Conservation (phyloP, 1,140 invertebrate species). For the Lycorma delicatula region DNA sequence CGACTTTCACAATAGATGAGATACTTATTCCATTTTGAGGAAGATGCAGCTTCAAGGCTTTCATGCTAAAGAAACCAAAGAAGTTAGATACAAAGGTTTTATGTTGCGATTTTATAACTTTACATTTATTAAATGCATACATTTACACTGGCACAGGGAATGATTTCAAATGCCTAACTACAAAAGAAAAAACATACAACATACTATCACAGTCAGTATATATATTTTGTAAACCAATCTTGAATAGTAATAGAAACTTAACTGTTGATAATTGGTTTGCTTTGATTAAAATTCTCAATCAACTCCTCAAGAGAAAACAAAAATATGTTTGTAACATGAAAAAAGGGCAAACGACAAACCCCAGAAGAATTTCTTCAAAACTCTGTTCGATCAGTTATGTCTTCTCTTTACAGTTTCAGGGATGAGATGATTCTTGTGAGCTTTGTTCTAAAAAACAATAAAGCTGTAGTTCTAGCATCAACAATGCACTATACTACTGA, state of each 20-base stretch:
- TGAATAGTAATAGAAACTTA: slow-evolving; percentile 26
- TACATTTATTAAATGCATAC: slow-evolving; percentile 17
- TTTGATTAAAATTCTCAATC: slow-evolving; percentile 25
- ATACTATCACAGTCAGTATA: slow-evolving; percentile 10
- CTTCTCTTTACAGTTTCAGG: slow-evolving; percentile 15
- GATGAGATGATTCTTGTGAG: slow-evolving; percentile 17
- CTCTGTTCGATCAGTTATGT: slow-evolving; percentile 1
- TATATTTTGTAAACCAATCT: slow-evolving; percentile 20
- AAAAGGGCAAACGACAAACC: slow-evolving; percentile 42
- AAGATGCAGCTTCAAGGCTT: slow-evolving; percentile 36
- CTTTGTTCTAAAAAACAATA: slow-evolving; percentile 27
- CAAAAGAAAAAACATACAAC: neutral
- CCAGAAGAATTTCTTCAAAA: slow-evolving; percentile 27
- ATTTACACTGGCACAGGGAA: slow-evolving; percentile 14
- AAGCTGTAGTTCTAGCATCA: slow-evolving; percentile 29
- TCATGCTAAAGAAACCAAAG: slow-evolving; percentile 41
- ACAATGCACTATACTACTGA: slow-evolving; percentile 29
- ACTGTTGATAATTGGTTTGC: slow-evolving; percentile 29
- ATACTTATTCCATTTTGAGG: slow-evolving; percentile 35
- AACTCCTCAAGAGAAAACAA: slow-evolving; percentile 31
- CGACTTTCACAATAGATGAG: slow-evolving; percentile 36
- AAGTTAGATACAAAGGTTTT: slow-evolving; percentile 34
- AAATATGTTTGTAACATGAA: slow-evolving; percentile 39
- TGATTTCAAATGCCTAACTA: slow-evolving; percentile 9
- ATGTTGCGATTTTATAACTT: slow-evolving; percentile 28